phyloP scores from a whole-genome alignment of 2,797 vertebrate genomes.

The Hydrocynus forskahlii region DNA sequence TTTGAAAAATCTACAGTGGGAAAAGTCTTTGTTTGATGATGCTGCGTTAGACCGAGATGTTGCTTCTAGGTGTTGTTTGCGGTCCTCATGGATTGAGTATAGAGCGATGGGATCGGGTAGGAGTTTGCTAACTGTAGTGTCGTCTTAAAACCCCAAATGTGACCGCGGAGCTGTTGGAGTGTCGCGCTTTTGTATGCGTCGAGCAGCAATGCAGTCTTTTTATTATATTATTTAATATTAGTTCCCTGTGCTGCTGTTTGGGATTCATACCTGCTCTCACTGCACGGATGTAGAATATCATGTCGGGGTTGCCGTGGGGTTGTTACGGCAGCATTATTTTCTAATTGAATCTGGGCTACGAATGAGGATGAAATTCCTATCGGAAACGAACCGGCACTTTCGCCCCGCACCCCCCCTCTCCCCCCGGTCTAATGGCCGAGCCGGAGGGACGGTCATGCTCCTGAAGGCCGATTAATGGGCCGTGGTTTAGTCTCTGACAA shows the following conservation, averaged over 20 bases:
- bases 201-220: background rate
- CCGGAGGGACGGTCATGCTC: slow-evolving; percentile 48
- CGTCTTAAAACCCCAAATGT: background rate
- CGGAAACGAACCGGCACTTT: slow-evolving; percentile 42
- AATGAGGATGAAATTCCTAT: slow-evolving; percentile 57
- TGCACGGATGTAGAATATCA: slow-evolving; percentile 33
- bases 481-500: slow-evolving; percentile 54
- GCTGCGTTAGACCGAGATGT: background rate
- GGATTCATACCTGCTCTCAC: slow-evolving; percentile 18
- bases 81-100: background rate
- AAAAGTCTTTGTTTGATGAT: background rate
- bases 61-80: background rate
- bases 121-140: background rate
- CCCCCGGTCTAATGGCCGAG: slow-evolving; percentile 47
- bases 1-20: no score
- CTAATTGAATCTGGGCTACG: slow-evolving; percentile 53
- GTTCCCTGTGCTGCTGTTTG: slow-evolving; percentile 18
- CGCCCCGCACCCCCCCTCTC: slow-evolving; percentile 1
- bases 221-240: slow-evolving; percentile 27
- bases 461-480: slow-evolving; percentile 54
- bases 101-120: background rate
- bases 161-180: background rate
- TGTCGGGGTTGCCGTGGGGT: slow-evolving; percentile 45
- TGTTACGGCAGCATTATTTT: slow-evolving; percentile 46
- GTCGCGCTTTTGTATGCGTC: background rate